Evolutionary conservation across 1,140 invertebrate species (phyloP), one percentile per base, ranked within the genome.

Genomic region (Aphidius ervi): DNA sequence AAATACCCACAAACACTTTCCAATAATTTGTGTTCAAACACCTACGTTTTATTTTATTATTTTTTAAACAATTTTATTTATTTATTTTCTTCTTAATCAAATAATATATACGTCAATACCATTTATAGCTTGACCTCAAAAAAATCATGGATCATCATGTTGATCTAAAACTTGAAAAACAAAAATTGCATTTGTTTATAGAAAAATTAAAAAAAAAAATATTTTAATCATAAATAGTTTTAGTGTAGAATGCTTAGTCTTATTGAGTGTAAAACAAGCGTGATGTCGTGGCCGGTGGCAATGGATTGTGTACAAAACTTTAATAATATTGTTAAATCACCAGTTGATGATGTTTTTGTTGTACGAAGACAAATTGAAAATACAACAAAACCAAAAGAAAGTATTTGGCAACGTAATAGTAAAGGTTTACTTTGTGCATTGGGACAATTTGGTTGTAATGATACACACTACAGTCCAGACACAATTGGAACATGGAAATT

Each of bases 401-500:
- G 57, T 47, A 53, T 57, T 59, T 75, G 74, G 71, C 67, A 68
- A 37, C 68, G 68, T 47, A 69, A 74, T 52, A 65, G 71, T 53
- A 69, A 67, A 20, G 68, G 69, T 40, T 59, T 78, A 31, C 61
- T 77, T 4, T 78, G 74, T 58, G 71, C 75, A 20, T 70, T 78
- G 9, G 71, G 72, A 3, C 72, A 72, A 40, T 56, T 75, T 20
- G 65, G 70, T 43, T 77, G 71, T 64, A 69, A 68, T 59, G 68
- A 74, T 45, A 65, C 70, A 6, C 46, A 63, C 55, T 73, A 75
- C 66, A 70, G 63, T 50, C 72, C 75, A 0, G 73, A 77, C 53
- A 76, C 74, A 0, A 46, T 76, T 31, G 76, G 75, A 55, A 77
- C 76, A 4, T 78, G 74, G 76, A 75, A 74, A 56, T 78, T 74